These are phyloP conservation scores for Augochlora pura DNA, from an alignment of 1,140 invertebrate genomes.

Conservation along the genomic window DNA sequence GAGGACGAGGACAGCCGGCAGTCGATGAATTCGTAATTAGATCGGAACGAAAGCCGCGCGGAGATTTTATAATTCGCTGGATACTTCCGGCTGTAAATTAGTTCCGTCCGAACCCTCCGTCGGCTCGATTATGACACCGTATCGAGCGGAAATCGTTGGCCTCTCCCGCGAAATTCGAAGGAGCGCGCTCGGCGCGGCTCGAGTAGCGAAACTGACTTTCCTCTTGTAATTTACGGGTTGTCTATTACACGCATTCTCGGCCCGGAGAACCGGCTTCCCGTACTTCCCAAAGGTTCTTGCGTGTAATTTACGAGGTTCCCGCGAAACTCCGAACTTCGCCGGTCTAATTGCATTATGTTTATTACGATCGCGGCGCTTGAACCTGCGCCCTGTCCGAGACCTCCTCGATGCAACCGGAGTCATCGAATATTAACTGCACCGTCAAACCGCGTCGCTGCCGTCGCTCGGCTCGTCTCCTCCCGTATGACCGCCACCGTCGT, in stretches of 20 bases:
- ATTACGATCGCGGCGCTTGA: background rate
- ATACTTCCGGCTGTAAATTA: slow-evolving; percentile 22
- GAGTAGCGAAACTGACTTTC: too few relatives aligned
- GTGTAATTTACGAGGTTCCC: background rate
- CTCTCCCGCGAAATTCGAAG: background rate
- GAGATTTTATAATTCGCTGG: slow-evolving; percentile 33
- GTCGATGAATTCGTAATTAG: slow-evolving; percentile 49
- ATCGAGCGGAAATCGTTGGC: background rate
- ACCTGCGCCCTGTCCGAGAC: too few relatives aligned
- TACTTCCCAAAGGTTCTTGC: background rate
- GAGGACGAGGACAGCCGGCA: background rate
- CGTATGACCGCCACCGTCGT: background rate
- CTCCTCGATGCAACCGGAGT: background rate
- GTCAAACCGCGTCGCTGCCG: background rate
- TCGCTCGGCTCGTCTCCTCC: too few relatives aligned
- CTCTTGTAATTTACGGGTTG: background rate
- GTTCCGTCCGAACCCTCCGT: slow-evolving; percentile 11
- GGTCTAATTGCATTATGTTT: background rate
- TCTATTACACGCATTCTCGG: background rate
- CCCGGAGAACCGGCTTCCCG: background rate
- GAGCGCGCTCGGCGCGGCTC: background rate
- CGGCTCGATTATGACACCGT: background rate
- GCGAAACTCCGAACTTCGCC: background rate
- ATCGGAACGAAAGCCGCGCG: background rate
- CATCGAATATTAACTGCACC: slow-evolving; percentile 1